These are phyloP conservation scores for Catocala sponsa DNA, from an alignment of 2,888 invertebrate genomes.

Conservation along the genomic window DNA sequence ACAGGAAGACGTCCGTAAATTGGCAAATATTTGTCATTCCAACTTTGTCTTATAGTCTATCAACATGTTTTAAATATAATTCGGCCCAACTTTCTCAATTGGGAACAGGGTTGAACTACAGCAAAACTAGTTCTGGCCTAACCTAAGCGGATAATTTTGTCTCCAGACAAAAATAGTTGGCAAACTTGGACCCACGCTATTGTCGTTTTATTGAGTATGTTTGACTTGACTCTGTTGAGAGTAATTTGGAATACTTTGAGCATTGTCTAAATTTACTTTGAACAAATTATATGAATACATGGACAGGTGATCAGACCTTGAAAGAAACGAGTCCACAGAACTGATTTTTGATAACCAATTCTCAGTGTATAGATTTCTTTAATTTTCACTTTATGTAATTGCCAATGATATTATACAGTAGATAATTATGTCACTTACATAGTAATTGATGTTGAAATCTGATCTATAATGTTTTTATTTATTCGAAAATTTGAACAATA, in stretches of 20 bases:
- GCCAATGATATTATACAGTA: no score
- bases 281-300: neutral
- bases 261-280: neutral
- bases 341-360: no score
- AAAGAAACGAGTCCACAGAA: neutral
- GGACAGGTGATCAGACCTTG: neutral
- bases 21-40: conserved; percentile 41
- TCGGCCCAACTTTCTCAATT: conserved; percentile 30
- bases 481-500: no score
- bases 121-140: conserved; percentile 36
- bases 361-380: no score
- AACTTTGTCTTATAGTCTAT: conserved; percentile 36
- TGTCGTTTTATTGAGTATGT: conserved; percentile 35
- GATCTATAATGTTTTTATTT: no score
- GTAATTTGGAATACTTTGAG: conserved; percentile 15
- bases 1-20: conserved; percentile 27
- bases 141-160: conserved; percentile 39
- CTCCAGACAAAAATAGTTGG: conserved; percentile 43
- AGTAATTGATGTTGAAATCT: no score
- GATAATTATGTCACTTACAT: no score
- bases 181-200: conserved; percentile 24
- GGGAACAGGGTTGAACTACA: conserved; percentile 20
- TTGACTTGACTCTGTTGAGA: conserved; percentile 22
- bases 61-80: conserved; percentile 42
- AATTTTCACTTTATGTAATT: no score